Evolutionary conservation across 2,113 vertebrate genomes (phyloP).

Genomic region (Laticauda laticaudata): DNA sequence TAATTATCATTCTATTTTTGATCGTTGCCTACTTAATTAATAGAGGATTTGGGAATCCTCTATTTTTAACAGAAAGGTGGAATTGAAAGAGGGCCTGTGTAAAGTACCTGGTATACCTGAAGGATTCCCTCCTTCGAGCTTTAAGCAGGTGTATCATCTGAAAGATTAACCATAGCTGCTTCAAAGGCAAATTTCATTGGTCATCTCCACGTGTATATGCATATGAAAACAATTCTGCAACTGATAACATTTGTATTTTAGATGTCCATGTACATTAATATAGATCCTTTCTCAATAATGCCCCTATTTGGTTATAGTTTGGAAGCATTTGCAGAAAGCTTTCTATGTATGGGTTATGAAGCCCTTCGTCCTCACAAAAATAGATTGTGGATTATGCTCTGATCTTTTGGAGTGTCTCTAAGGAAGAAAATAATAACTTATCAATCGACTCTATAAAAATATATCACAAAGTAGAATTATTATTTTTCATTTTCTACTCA

Average conservation of each 20-base stretch:
- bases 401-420: fast-evolving
- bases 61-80: not conserved
- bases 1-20: slow-evolving; percentile 7
- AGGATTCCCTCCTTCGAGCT: not conserved
- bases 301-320: not conserved
- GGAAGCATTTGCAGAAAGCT: not conserved
- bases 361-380: not conserved
- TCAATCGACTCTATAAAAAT: not conserved
- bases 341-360: not conserved
- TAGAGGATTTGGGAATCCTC: not conserved
- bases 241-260: not conserved
- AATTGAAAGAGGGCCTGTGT: not conserved
- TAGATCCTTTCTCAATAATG: not conserved
- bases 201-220: not conserved
- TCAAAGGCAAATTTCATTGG: not conserved
- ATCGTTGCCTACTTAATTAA: not conserved
- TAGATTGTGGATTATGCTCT: not conserved
- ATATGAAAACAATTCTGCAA: not conserved
- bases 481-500: slow-evolving; percentile 15
- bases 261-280: not conserved
- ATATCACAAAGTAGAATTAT: slow-evolving; percentile 6
- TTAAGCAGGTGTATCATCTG: not conserved
- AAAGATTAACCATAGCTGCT: not conserved
- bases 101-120: not conserved
- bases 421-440: not conserved